A percentile compares a stretch with the other conserved stretches of the same genome.
These are phyloP conservation scores for Mesoclemmys tuberculata DNA, from an alignment of 2,113 vertebrate genomes.

Conservation along the genomic window DNA sequence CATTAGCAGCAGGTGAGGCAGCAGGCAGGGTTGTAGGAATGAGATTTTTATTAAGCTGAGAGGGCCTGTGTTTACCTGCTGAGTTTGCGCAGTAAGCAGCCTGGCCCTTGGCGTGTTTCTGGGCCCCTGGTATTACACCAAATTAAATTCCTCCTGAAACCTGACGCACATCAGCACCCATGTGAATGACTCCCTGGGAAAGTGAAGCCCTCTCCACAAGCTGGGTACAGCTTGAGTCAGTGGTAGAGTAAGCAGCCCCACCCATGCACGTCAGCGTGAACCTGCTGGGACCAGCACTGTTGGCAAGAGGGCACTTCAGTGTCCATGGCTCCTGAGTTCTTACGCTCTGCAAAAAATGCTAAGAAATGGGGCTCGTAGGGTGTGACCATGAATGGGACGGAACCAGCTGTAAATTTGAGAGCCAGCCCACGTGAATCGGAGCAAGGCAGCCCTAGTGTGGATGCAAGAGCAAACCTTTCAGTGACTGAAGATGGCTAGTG, in stretches of 20 bases:
- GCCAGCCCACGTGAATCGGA: not conserved
- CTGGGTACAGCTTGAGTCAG: not conserved
- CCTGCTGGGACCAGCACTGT: not conserved
- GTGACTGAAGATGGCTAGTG: not conserved
- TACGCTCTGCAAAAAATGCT: not conserved
- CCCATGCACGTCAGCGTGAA: not conserved
- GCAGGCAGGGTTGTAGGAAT: not conserved
- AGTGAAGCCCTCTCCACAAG: not conserved
- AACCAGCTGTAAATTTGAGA: not conserved
- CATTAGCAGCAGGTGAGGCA: not conserved
- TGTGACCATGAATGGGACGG: not conserved
- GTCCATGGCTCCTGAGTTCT: not conserved
- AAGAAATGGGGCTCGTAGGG: not conserved
- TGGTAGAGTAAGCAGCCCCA: no score
- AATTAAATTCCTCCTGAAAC: not conserved
- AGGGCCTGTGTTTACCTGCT: not conserved
- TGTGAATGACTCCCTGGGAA: no score
- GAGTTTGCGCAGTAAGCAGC: not conserved
- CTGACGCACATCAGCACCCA: not conserved
- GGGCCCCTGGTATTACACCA: not conserved
- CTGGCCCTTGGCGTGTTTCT: not conserved
- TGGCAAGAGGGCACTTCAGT: not conserved
- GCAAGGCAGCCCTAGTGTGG: not conserved
- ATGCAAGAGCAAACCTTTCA: not conserved
- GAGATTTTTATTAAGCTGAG: not conserved